Conservation (phyloP, 2,888 invertebrate species). For the Muscina levida region DNA sequence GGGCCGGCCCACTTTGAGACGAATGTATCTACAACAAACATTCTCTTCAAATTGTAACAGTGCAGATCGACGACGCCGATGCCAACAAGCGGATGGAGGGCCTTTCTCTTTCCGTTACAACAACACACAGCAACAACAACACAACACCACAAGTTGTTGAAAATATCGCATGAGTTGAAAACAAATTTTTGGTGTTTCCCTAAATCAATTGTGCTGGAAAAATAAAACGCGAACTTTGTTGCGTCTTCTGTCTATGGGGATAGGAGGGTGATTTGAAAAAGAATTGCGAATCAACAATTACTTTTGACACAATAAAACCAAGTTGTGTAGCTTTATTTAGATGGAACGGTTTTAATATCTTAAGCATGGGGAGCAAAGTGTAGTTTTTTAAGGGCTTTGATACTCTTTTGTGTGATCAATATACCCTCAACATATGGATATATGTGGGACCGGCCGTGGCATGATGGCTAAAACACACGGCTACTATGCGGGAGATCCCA, state of each 20-base stretch:
- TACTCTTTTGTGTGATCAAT: no score
- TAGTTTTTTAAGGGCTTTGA: no score
- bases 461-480: no score
- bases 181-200: conserved; percentile 28
- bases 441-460: no score
- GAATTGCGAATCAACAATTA: no score
- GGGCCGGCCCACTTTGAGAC: not conserved
- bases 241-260: not conserved
- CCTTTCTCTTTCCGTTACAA: conserved; percentile 56
- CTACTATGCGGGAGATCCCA: no score
- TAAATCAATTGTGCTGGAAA: conserved; percentile 24
- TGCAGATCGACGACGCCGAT: not conserved
- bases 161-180: conserved; percentile 14
- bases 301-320: no score
- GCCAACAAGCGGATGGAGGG: conserved; percentile 30
- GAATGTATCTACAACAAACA: not conserved
- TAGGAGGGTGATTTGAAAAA: no score
- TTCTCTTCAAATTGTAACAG: not conserved
- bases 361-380: no score
- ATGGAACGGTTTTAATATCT: no score
- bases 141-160: not conserved
- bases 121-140: not conserved
- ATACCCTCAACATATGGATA: no score
- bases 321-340: no score
- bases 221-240: conserved; percentile 14